Conservation (phyloP, 1,140 invertebrate species). For the Danaus plexippus region DNA sequence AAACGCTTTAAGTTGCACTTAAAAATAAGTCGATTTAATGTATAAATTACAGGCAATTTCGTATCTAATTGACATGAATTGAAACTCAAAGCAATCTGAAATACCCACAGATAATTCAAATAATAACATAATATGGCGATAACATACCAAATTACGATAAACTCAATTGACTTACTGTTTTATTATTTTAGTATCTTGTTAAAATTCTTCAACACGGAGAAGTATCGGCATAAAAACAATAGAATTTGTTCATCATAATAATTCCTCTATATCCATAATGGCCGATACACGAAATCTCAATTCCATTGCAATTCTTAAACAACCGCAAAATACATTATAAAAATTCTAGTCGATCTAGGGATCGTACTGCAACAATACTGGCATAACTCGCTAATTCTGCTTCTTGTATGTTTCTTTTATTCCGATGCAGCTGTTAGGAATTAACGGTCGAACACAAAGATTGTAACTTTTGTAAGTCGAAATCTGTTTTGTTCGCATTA, state of each 20-base stretch:
- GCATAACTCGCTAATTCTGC: constrained; percentile 46
- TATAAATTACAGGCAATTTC: constrained; percentile 24
- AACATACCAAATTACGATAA: constrained; percentile 28
- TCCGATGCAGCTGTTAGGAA: constrained; percentile 55
- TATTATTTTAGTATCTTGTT: constrained; percentile 17
- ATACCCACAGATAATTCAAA: constrained; percentile 33
- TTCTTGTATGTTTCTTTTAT: constrained; percentile 54
- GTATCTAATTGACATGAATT: constrained; percentile 23
- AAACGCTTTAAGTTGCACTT: no score
- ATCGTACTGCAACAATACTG: constrained; percentile 45
- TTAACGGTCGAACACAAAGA: constrained; percentile 51
- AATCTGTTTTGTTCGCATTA: constrained; percentile 56
- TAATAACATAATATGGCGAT: constrained; percentile 24
- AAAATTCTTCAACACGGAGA: constrained; percentile 28
- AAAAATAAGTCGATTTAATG: constrained; percentile 2
- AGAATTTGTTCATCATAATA: no score
- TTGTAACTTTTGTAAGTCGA: constrained; percentile 61
- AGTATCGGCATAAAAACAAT: constrained; percentile 16
- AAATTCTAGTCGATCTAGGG: constrained; percentile 57
- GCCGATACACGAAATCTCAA: constrained; percentile 62
- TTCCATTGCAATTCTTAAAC: constrained; percentile 66
- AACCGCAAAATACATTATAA: constrained; percentile 70
- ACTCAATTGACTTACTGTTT: background rate
- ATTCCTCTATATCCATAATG: constrained; percentile 12
- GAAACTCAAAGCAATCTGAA: constrained; percentile 14